Evolutionary conservation across 2,888 invertebrate species (phyloP), one percentile per base, ranked within the genome.

Genomic region (Brachylomia viminalis): DNA sequence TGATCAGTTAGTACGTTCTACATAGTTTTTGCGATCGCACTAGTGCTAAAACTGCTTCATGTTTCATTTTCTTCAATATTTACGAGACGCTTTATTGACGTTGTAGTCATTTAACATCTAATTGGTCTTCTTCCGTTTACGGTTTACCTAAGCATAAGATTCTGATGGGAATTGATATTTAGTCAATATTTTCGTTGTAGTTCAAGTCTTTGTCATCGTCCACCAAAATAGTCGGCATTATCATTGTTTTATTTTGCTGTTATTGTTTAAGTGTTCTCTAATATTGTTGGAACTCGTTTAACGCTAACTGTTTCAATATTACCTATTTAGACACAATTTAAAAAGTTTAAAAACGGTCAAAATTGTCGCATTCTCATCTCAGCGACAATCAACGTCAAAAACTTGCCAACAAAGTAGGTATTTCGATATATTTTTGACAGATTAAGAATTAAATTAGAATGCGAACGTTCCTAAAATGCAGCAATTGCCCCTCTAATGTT

Each of bases 1-100:
- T 76, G 65, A 80, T 64, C 81, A 72, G 38, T 47, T 47, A 72
- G 49, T 65, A 84, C 84, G 84, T 82, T 82, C 82, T 84, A 76
- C 56, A 5, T 13, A n/a, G 47, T 76, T 66, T 75, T 76, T 83
- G 73, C 42, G 23, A 70, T 11, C 58, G 65, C 56, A 62, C n/a
- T 30, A 15, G 52, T 27, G 58, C 17, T 70, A 65, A 77, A 65
- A 54, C 45, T 54, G 58, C 33, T 77, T 59, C 77, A 42, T 65
- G 64, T 59, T 47, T 65, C n/a, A 82, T 82, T 58, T 69, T 30
- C 20, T 52, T 69, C 15, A 23, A 45, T 23, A 66, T 54, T 77
- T 52, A 49, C 30, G 58, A 42, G 20, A 56, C 23, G 27, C 6
- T 66, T 23, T 42, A 4, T 33, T 5, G 8, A 38, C 59, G 30